These are phyloP conservation scores for Eublepharis macularius DNA, from an alignment of 2,113 vertebrate species.

Conservation along the genomic window DNA sequence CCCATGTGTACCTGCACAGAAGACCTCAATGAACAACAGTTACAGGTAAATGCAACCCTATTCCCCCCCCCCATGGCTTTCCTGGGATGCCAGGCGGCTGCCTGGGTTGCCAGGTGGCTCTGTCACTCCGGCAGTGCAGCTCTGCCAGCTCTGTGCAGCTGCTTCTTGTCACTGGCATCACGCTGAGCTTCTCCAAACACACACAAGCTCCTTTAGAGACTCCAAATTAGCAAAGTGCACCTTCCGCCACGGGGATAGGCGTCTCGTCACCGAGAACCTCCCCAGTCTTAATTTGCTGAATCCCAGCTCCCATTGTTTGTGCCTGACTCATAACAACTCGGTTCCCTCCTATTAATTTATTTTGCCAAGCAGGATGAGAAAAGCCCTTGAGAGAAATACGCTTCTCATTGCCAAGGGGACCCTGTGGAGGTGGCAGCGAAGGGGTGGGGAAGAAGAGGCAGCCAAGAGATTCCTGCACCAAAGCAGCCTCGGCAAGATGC, in stretches of 20 bases:
- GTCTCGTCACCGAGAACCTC: background rate
- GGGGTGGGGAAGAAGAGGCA: background rate
- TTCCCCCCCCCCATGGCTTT: background rate
- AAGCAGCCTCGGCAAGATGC: background rate
- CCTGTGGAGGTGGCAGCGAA: background rate
- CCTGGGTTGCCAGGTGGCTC: background rate
- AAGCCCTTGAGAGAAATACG: background rate
- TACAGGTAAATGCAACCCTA: too few species aligned
- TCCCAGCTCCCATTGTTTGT: background rate
- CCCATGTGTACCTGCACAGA: too few species aligned
- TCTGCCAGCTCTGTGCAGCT: background rate
- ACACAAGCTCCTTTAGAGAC: fast-evolving
- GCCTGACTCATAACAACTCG: background rate
- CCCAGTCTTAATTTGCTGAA: background rate
- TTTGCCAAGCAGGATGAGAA: background rate
- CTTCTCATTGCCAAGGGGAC: background rate
- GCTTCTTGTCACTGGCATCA: background rate
- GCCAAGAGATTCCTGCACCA: background rate
- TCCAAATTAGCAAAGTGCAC: background rate
- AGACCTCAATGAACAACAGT: too few species aligned
- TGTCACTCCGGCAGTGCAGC: background rate
- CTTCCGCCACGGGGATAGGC: background rate
- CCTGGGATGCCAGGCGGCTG: background rate
- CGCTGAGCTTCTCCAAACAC: fast-evolving
- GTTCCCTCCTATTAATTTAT: slow-evolving; percentile 26